A percentile compares a stretch with the other conserved stretches of the same genome.
These are phyloP conservation scores for Anolis apletophallus DNA, from an alignment of 2,797 vertebrate species.

Conservation along the genomic window DNA sequence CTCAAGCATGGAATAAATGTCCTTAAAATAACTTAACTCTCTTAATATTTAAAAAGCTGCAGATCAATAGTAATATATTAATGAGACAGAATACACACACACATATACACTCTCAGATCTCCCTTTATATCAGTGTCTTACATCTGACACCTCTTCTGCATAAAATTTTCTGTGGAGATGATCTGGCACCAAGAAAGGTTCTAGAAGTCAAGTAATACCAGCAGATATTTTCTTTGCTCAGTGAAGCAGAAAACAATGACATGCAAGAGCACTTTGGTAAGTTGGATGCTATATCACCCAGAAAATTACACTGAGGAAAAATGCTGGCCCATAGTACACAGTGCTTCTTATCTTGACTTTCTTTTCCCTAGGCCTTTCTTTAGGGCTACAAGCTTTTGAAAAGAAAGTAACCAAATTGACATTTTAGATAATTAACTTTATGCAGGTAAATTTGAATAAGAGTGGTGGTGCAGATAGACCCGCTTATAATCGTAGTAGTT, in stretches of 20 bases:
- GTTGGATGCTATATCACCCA: slow-evolving; percentile 8
- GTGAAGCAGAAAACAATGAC: slow-evolving; percentile 30
- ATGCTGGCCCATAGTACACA: background rate
- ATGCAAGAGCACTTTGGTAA: slow-evolving; percentile 31
- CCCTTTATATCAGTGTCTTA: background rate
- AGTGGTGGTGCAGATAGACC: no score
- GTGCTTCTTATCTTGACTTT: background rate
- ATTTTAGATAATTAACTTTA: no score
- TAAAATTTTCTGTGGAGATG: background rate
- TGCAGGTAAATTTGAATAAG: no score
- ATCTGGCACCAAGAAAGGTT: slow-evolving; percentile 1
- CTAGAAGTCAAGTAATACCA: background rate
- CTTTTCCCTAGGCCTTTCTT: background rate
- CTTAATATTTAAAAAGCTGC: slow-evolving; percentile 35
- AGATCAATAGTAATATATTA: background rate
- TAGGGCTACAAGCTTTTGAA: no score
- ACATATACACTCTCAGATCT: no score
- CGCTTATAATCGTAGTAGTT: no score
- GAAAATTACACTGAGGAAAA: background rate
- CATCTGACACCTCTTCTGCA: background rate
- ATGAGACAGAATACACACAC: slow-evolving; percentile 3
- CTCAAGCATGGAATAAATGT: slow-evolving; percentile 7
- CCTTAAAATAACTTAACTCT: background rate
- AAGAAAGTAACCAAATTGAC: no score
- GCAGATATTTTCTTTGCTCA: slow-evolving; percentile 16